Evolutionary conservation across 2,113 vertebrate species (phyloP).

Genomic region (mouse (Mus musculus)): GRCm39 chr10:58651501-58652000

Average conservation of each 20-base stretch:
- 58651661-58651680: too few species aligned
- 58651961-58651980: constrained; percentile 12
- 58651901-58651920: background rate
- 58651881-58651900: background rate
- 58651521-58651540: too few species aligned
- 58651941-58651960: constrained; percentile 18
- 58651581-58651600: too few species aligned
- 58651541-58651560: too few species aligned
- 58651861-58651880: background rate
- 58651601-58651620: too few species aligned
- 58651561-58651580: too few species aligned
- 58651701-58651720: too few species aligned
- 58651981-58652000: background rate
- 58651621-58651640: too few species aligned
- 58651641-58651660: too few species aligned
- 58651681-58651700: too few species aligned
- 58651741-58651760: constrained; percentile 30
- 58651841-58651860: background rate
- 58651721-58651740: background rate
- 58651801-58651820: background rate
- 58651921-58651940: constrained; percentile 28
- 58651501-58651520: too few species aligned
- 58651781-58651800: background rate
- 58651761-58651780: constrained; percentile 37
- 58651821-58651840: background rate